Evolutionary conservation across 2,888 invertebrate species (phyloP).

Genomic region (Zaprionus lineosus): DNA sequence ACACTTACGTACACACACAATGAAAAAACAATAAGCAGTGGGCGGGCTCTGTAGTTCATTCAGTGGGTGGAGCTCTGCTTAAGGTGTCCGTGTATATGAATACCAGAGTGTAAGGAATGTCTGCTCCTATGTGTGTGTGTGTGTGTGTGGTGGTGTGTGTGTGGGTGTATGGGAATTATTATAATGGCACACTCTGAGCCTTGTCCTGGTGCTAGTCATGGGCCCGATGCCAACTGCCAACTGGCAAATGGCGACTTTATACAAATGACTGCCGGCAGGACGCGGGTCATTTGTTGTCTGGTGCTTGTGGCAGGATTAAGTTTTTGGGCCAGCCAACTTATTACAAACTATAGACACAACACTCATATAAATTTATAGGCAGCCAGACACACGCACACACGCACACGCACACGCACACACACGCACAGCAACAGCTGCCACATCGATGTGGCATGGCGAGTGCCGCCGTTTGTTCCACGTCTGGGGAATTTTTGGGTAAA

Average conservation of each 20-base stretch:
- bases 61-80: conserved; percentile 20
- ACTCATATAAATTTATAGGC: conserved; percentile 60
- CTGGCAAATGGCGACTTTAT: conserved; percentile 27
- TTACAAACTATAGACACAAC: conserved; percentile 65
- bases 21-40: conserved; percentile 70
- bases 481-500: conserved; percentile 63
- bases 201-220: no score
- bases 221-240: conserved; percentile 14
- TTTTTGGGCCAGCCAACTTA: conserved; percentile 72
- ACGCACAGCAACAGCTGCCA: conserved; percentile 51
- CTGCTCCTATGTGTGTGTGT: conserved; percentile 2
- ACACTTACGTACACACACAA: conserved; percentile 15
- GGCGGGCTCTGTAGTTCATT: conserved; percentile 14
- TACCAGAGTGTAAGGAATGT: no score
- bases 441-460: neutral
- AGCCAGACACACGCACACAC: no score
- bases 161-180: conserved; percentile 38
- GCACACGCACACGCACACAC: no score
- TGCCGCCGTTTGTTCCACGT: conserved; percentile 33
- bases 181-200: conserved; percentile 58
- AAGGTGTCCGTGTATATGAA: conserved; percentile 30
- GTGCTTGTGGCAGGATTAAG: conserved; percentile 59
- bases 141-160: conserved; percentile 6
- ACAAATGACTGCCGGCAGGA: conserved; percentile 43
- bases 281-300: conserved; percentile 54